Evolutionary conservation across 2,113 vertebrate genomes (phyloP).

Genomic region (Mirounga angustirostris): DNA sequence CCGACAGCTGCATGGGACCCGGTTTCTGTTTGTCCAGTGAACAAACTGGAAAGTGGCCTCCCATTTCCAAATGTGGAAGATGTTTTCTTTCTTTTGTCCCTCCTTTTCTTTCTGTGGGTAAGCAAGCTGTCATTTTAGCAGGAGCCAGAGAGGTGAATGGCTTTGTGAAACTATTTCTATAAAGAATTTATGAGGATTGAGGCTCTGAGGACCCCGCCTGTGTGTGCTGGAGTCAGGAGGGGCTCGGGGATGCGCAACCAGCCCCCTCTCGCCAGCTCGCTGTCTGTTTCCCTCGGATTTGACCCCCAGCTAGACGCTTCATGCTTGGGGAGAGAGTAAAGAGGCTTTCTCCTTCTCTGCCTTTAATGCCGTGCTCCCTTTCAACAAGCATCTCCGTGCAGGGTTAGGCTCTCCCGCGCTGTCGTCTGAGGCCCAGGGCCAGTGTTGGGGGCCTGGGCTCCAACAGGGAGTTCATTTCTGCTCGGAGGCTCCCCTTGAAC

Average conservation of each 20-base stretch:
- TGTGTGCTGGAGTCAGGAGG: constrained; percentile 20
- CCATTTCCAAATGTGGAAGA: neutral
- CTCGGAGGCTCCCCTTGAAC: constrained; percentile 72
- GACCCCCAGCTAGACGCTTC: constrained; percentile 74
- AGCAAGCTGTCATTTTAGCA: constrained; percentile 45
- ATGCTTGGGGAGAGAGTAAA: constrained; percentile 68
- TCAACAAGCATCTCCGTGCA: neutral
- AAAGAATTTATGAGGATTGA: constrained; percentile 71
- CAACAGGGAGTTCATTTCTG: constrained; percentile 67
- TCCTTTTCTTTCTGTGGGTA: neutral
- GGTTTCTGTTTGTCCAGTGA: accelerated
- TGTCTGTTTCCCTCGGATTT: constrained; percentile 73
- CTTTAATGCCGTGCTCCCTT: constrained; percentile 67
- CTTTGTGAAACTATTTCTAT: constrained; percentile 51
- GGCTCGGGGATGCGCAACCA: neutral
- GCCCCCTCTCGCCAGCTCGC: neutral
- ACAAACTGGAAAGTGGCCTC: neutral
- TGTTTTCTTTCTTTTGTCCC: no score
- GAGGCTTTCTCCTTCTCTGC: constrained; percentile 17
- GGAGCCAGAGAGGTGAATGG: neutral
- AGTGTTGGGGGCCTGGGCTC: constrained; percentile 54
- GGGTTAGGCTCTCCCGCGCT: neutral
- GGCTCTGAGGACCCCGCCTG: constrained; percentile 27
- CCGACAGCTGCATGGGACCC: accelerated
- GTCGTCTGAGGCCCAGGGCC: constrained; percentile 65